These are phyloP conservation scores for Campoletis raptor DNA, from an alignment of 2,888 invertebrate genomes.

Conservation along the genomic window DNA sequence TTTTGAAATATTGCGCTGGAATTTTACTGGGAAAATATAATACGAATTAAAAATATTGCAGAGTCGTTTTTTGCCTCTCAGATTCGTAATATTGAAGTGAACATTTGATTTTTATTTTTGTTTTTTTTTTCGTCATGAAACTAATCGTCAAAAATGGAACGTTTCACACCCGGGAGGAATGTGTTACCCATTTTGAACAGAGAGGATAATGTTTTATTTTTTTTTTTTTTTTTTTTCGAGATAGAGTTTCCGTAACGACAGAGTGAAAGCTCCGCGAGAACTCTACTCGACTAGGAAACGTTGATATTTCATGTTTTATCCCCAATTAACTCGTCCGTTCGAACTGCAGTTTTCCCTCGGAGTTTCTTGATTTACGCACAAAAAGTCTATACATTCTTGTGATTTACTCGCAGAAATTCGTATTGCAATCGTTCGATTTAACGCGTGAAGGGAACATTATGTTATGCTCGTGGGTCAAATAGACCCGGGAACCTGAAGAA, in stretches of 20 bases:
- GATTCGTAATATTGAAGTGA: slow-evolving; percentile 28
- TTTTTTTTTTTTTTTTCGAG: slow-evolving; percentile 10
- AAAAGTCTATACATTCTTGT: background rate
- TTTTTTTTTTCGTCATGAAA: slow-evolving; percentile 9
- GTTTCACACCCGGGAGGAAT: slow-evolving; percentile 78
- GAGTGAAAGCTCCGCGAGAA: slow-evolving; percentile 77
- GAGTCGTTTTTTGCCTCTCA: slow-evolving; percentile 20
- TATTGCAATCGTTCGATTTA: background rate
- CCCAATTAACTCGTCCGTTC: background rate
- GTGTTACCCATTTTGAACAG: slow-evolving; percentile 76
- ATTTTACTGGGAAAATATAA: background rate
- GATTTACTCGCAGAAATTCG: background rate
- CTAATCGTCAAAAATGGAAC: slow-evolving; percentile 33
- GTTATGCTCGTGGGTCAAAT: background rate
- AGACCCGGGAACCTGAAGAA: background rate
- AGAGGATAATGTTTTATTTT: background rate
- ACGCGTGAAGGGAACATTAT: background rate
- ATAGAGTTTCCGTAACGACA: slow-evolving; percentile 83
- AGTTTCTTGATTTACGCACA: background rate
- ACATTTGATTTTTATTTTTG: slow-evolving; percentile 43
- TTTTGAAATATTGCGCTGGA: slow-evolving; percentile 17
- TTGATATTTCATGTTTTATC: background rate
- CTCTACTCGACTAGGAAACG: background rate
- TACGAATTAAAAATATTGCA: slow-evolving; percentile 15
- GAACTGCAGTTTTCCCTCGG: background rate